A percentile compares a stretch with the other conserved stretches of the same genome.
Conservation (phyloP, 2,888 invertebrate genomes). For the Sarcophaga carnaria region DNA sequence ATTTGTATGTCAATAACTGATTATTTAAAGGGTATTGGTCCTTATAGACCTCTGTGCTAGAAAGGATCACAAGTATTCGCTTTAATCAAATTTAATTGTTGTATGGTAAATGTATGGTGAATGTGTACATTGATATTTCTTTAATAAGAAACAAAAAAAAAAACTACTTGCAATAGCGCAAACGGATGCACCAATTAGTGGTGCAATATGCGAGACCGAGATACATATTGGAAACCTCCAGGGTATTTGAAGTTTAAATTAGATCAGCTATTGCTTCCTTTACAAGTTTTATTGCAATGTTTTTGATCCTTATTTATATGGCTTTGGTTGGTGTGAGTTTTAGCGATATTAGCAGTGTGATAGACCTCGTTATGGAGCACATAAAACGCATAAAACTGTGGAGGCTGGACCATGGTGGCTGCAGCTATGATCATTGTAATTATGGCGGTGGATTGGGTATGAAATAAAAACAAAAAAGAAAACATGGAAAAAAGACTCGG, state of each 20-base stretch:
- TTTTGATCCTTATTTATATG: constrained; percentile 22
- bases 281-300: constrained; percentile 25
- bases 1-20: too few relatives aligned
- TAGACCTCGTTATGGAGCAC: constrained; percentile 63
- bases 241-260: not conserved
- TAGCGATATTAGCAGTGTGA: constrained; percentile 59
- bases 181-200: too few relatives aligned
- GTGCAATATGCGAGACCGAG: not conserved
- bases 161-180: too few relatives aligned
- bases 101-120: too few relatives aligned
- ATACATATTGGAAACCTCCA: not conserved
- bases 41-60: too few relatives aligned
- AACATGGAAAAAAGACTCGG: constrained; percentile 45
- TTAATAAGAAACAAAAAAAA: too few relatives aligned
- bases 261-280: not conserved
- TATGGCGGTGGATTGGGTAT: constrained; percentile 59
- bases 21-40: too few relatives aligned
- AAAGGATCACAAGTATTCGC: too few relatives aligned
- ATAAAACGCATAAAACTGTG: constrained; percentile 68
- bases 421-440: constrained; percentile 66
- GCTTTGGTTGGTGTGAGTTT: constrained; percentile 50
- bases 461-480: constrained; percentile 14
- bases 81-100: too few relatives aligned
- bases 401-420: constrained; percentile 64
- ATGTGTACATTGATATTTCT: too few relatives aligned